Conservation (phyloP, 1,140 invertebrate species). For the Lysiphlebus fabarum region DNA sequence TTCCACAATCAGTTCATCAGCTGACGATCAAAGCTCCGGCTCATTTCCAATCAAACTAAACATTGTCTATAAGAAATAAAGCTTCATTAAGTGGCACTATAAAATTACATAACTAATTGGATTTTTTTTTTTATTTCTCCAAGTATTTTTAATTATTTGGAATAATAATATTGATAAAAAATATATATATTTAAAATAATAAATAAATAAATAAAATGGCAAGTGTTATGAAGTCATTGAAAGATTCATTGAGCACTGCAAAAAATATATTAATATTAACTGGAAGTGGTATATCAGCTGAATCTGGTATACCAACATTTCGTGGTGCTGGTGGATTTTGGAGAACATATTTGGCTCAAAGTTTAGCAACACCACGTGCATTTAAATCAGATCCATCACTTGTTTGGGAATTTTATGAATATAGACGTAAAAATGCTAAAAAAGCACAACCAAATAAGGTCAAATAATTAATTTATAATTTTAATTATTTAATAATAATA, state of each 20-base stretch:
- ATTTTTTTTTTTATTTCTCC: too few relatives aligned
- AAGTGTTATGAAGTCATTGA: slow-evolving; percentile 56
- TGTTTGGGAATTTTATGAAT: slow-evolving; percentile 81
- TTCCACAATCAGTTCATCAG: too few relatives aligned
- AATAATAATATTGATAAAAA: too few relatives aligned
- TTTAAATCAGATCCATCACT: slow-evolving; percentile 67
- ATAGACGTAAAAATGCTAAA: slow-evolving; percentile 65
- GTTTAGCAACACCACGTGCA: slow-evolving; percentile 66
- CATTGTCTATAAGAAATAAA: too few relatives aligned
- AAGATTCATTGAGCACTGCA: slow-evolving; percentile 56
- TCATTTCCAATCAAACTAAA: too few relatives aligned
- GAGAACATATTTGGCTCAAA: slow-evolving; percentile 67
- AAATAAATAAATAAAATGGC: slow-evolving; percentile 20
- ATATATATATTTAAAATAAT: too few relatives aligned
- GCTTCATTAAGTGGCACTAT: too few relatives aligned
- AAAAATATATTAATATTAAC: slow-evolving; percentile 68
- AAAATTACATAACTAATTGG: too few relatives aligned
- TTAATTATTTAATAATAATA: neutral
- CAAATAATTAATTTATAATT: slow-evolving; percentile 26
- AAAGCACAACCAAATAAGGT: slow-evolving; percentile 67
- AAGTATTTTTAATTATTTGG: too few relatives aligned
- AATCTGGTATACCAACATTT: slow-evolving; percentile 81
- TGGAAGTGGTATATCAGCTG: slow-evolving; percentile 76
- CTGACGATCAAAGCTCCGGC: too few relatives aligned
- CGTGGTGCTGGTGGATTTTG: slow-evolving; percentile 74